A percentile compares a stretch with the other conserved stretches of the same genome.
Conservation (phyloP, 2,888 invertebrate genomes). For the Cordilura impudica region DNA sequence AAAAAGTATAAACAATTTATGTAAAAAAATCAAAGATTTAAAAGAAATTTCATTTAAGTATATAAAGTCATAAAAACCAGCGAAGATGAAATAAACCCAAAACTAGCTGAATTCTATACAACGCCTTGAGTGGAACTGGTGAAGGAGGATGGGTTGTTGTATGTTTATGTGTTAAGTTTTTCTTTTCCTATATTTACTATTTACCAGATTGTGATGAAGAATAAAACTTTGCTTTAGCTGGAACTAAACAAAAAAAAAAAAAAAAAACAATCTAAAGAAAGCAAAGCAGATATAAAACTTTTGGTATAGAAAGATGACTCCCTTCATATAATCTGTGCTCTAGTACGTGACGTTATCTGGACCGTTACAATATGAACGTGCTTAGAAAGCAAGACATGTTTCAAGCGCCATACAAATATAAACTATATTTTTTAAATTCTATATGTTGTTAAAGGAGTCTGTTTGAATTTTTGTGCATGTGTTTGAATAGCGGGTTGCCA, state of each 20-base stretch:
- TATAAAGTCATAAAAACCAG: not conserved
- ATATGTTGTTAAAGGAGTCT: not conserved
- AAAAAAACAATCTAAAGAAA: slow-evolving; percentile 8
- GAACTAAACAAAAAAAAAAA: not conserved
- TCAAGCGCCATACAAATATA: not conserved
- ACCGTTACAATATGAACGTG: slow-evolving; percentile 75
- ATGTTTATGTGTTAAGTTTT: too few species aligned
- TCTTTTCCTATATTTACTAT: not conserved
- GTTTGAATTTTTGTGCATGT: not conserved
- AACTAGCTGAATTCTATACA: not conserved
- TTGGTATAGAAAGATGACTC: slow-evolving; percentile 30
- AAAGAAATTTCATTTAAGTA: slow-evolving; percentile 70
- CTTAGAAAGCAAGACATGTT: slow-evolving; percentile 47
- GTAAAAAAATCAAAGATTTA: slow-evolving; percentile 73
- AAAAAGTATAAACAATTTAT: slow-evolving; percentile 46
- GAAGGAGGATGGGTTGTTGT: not conserved
- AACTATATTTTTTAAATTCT: not conserved
- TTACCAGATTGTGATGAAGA: slow-evolving; percentile 17
- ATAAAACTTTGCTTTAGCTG: slow-evolving; percentile 42
- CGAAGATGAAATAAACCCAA: not conserved
- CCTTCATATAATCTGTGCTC: slow-evolving; percentile 75
- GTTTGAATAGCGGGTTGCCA: too few species aligned
- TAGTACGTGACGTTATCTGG: slow-evolving; percentile 77
- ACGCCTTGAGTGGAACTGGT: slow-evolving; percentile 48
- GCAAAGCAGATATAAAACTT: slow-evolving; percentile 24